Conservation (phyloP, 2,888 invertebrate genomes). For the Pecten maximus region DNA sequence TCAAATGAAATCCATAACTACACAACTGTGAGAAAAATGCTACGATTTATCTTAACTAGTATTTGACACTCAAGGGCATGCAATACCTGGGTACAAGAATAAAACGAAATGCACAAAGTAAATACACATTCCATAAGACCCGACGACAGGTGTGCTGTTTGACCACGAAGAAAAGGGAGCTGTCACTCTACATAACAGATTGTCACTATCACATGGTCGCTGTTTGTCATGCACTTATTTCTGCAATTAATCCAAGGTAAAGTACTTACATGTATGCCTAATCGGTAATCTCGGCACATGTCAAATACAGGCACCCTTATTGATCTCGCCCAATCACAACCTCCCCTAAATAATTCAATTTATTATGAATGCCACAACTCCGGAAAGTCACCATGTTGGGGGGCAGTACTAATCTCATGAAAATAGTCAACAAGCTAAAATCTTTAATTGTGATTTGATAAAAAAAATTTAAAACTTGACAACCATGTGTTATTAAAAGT, state of each 20-base stretch:
- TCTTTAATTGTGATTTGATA: too few species aligned
- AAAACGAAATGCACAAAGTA: not conserved
- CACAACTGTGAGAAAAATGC: not conserved
- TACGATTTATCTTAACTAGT: not conserved
- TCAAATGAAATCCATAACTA: not conserved
- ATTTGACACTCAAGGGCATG: not conserved
- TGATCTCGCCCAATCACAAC: not conserved
- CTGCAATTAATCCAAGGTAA: not conserved
- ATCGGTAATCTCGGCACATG: not conserved
- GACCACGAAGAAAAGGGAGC: not conserved
- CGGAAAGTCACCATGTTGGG: too few species aligned
- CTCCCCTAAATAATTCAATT: not conserved
- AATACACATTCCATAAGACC: not conserved
- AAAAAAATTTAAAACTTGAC: too few species aligned
- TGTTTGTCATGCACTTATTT: not conserved
- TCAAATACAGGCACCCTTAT: not conserved
- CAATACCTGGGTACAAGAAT: not conserved
- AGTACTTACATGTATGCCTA: not conserved
- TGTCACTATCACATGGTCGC: not conserved
- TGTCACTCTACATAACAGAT: not conserved
- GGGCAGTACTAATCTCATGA: too few species aligned
- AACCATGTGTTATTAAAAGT: too few species aligned
- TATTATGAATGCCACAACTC: not conserved
- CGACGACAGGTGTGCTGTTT: conserved; percentile 6
- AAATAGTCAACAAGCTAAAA: too few species aligned